Evolutionary conservation across 1,140 invertebrate species (phyloP).

Genomic region (Drosophila orena): DNA sequence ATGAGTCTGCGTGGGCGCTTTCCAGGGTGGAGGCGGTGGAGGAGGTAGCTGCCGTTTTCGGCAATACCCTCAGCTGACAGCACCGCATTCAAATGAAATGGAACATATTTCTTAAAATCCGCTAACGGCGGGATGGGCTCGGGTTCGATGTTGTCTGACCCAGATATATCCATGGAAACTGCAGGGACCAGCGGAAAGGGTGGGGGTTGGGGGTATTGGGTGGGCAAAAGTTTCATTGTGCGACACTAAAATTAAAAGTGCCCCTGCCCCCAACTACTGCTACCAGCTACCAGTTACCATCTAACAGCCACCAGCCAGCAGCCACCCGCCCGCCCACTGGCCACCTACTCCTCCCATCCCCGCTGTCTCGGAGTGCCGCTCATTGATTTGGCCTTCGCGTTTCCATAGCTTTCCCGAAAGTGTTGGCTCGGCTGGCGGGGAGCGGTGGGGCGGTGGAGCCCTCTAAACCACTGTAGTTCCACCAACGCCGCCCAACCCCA

Average conservation of each 20-base stretch:
- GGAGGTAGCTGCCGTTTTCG: too few relatives aligned
- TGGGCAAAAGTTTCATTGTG: constrained; percentile 22
- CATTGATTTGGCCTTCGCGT: constrained; percentile 58
- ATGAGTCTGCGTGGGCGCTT: constrained; percentile 38
- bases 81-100: constrained; percentile 54
- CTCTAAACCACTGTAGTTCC: constrained; percentile 69
- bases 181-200: neutral
- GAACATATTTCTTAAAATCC: constrained; percentile 65
- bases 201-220: neutral
- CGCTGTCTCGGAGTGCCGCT: constrained; percentile 36
- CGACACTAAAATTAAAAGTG: constrained; percentile 30
- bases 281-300: too few relatives aligned
- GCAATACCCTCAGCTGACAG: neutral
- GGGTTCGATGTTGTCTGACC: constrained; percentile 40
- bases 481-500: constrained; percentile 2
- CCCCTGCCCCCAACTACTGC: neutral
- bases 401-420: neutral
- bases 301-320: too few relatives aligned
- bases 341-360: neutral
- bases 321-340: too few relatives aligned
- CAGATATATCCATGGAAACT: constrained; percentile 40
- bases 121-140: neutral
- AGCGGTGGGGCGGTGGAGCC: neutral
- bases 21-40: neutral
- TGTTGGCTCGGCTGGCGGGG: neutral